A percentile compares a stretch with the other conserved stretches of the same genome.
These are phyloP conservation scores for Calameuta pallipes DNA, from an alignment of 2,888 invertebrate genomes.

Conservation along the genomic window DNA sequence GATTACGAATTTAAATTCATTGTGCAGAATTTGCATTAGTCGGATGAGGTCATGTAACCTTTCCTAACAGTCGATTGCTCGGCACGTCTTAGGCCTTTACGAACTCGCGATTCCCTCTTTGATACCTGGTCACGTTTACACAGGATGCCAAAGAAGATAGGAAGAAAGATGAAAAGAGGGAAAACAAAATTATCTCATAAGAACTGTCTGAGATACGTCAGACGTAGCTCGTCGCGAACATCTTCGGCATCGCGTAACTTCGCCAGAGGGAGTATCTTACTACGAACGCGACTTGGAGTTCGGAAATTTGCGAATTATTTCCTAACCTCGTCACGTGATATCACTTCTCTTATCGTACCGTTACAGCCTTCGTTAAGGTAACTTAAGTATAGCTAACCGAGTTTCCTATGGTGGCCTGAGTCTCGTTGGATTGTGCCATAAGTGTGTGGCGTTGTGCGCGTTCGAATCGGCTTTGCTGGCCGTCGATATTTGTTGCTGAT, in stretches of 20 bases:
- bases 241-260: neutral
- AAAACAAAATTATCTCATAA: neutral
- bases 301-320: neutral
- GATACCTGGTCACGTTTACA: neutral
- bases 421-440: slow-evolving; percentile 64
- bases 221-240: neutral
- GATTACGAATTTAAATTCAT: neutral
- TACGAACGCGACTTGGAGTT: neutral
- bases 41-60: neutral
- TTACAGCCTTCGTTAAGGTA: slow-evolving; percentile 64
- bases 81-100: neutral
- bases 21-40: neutral
- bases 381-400: slow-evolving; percentile 53
- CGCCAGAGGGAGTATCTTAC: neutral
- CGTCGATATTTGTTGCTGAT: slow-evolving; percentile 44
- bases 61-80: neutral
- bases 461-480: slow-evolving; percentile 45
- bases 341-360: slow-evolving; percentile 12
- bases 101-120: neutral
- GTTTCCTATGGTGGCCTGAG: slow-evolving; percentile 62
- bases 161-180: neutral
- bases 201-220: neutral
- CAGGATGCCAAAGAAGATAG: neutral
- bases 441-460: slow-evolving; percentile 52
- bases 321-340: neutral